Evolutionary conservation across 2,113 vertebrate genomes (phyloP), one percentile per base, ranked within the genome.

Genomic region (Proterorhinus semilunaris): DNA sequence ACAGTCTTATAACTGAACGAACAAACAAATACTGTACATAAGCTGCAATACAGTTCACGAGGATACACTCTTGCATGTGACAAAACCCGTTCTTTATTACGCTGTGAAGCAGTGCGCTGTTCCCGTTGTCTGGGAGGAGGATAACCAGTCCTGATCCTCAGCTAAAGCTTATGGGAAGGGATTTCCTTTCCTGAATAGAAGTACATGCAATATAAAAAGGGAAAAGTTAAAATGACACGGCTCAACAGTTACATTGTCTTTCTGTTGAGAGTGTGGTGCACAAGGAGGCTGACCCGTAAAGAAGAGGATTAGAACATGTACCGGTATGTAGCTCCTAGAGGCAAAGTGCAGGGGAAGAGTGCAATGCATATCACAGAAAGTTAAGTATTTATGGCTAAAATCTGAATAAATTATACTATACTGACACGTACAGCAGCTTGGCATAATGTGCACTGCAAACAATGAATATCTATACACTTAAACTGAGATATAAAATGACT

Each of bases 41-140:
- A 36, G 27, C 27, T 36, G 27, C 27, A 84, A 84, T 88, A 86
- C 81, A 75, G 80, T 55, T 74, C 74, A 66, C 59, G 86, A 75
- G 82, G 84, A 85, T 76, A 77, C 84, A 86, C 82, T 82, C 88
- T 88, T 90, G 85, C 89, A 86, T 87, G 81, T 83, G 83, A 86
- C 90, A 88, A 83, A 89, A 89, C 85, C 82, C 75, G 90, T 90
- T 88, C 86, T 83, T 81, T 72, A 78, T 75, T 78, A 79, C 81
- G 78, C 80, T 76, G 74, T 76, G 71, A 78, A 82, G 47, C 63
- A 75, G 83, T 42, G 59, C 79, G 80, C 71, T 68, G 64, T 58
- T 82, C 81, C 76, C 75, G 87, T 89, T 84, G 76, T 85, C 27
- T 36, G 27, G 63, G 48, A 52, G 59, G 75, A 11, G 13, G 17